These are phyloP conservation scores for Exaiptasia diaphana DNA, from an alignment of 64 coral and sea anemone species.

Conservation along the genomic window DNA sequence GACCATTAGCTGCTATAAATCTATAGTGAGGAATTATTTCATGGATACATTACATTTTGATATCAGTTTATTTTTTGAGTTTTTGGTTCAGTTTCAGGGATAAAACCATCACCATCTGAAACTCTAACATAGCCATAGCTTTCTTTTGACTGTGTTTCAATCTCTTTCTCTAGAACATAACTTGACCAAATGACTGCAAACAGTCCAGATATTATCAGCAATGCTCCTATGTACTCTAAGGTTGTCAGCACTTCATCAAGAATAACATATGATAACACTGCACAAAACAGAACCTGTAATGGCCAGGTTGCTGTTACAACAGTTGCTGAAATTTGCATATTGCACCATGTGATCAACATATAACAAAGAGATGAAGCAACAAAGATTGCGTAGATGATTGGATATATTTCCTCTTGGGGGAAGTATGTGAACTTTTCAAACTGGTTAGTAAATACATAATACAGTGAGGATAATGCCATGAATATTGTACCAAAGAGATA, in stretches of 20 bases:
- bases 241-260: constrained; percentile 52
- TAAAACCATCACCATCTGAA: constrained; percentile 39
- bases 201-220: constrained; percentile 56
- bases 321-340: constrained; percentile 80
- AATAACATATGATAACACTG: constrained; percentile 63
- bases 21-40: too few species aligned
- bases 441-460: constrained; percentile 71
- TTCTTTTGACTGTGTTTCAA: neutral
- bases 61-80: neutral
- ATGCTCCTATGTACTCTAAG: constrained; percentile 54
- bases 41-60: too few species aligned
- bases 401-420: constrained; percentile 71
- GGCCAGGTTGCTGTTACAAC: constrained; percentile 87
- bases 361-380: constrained; percentile 71
- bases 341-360: constrained; percentile 80
- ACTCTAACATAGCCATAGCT: constrained; percentile 48
- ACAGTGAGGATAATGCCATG: constrained; percentile 62
- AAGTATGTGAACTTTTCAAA: constrained; percentile 73
- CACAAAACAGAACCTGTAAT: constrained; percentile 79
- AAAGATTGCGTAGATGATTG: constrained; percentile 71
- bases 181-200: constrained; percentile 80
- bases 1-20: too few species aligned
- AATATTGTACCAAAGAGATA: constrained; percentile 71
- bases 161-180: constrained; percentile 50
- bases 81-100: neutral